A percentile compares a stretch with the other conserved stretches of the same genome.
phyloP scores from a whole-genome alignment of 2,888 invertebrate species.

The Nymphalis urticae region DNA sequence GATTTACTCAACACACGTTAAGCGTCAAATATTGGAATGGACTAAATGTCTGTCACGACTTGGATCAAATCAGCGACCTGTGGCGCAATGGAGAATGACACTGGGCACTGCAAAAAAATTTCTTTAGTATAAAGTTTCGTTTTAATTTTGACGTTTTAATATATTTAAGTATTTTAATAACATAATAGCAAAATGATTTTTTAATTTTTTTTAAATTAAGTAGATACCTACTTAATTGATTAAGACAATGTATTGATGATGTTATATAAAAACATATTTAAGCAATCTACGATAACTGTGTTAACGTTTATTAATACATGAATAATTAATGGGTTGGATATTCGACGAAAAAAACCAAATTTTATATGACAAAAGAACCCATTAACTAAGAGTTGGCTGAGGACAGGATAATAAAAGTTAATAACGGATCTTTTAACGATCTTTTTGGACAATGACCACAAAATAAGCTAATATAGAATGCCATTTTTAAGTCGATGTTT shows the following conservation, averaged over 20 bases:
- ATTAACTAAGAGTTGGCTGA: conserved; percentile 30
- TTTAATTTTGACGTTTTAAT: no score
- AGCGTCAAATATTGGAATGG: background rate
- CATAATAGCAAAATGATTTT: background rate
- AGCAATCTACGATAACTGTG: no score
- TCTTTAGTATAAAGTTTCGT: background rate
- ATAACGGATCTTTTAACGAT: conserved; percentile 33
- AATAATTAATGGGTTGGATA: background rate
- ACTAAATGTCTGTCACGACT: conserved; percentile 8
- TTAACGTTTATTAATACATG: background rate
- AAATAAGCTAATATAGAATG: conserved; percentile 19
- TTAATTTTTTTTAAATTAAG: background rate
- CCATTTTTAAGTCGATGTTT: conserved; percentile 23
- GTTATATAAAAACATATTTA: no score
- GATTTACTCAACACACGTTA: background rate
- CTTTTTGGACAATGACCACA: conserved; percentile 22
- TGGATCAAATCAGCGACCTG: conserved; percentile 5
- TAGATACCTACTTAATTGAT: no score
- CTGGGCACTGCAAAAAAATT: background rate
- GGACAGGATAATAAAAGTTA: conserved; percentile 29
- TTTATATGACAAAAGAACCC: conserved; percentile 23
- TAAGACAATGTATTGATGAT: no score
- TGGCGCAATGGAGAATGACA: conserved; percentile 1
- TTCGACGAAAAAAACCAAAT: conserved; percentile 3
- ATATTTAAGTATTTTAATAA: no score